phyloP scores from a whole-genome alignment of 2,797 vertebrate genomes.

The Sibirionetta formosa region DNA sequence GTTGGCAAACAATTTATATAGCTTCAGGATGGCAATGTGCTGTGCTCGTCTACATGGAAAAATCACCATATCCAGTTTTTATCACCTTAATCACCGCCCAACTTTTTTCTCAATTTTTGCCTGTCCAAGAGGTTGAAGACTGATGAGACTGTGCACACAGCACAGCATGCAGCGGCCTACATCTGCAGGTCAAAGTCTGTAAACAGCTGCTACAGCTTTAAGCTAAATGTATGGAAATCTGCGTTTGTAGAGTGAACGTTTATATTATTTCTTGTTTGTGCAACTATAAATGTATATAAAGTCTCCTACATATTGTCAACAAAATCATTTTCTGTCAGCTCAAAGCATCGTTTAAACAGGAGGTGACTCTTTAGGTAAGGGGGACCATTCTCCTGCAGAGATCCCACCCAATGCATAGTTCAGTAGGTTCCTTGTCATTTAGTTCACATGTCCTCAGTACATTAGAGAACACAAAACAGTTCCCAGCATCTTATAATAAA shows the following conservation, averaged over 20 bases:
- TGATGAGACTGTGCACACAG: background rate
- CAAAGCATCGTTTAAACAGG: background rate
- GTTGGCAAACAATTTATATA: background rate
- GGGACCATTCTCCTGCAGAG: background rate
- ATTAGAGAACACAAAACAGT: background rate
- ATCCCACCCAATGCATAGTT: background rate
- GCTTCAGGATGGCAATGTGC: background rate
- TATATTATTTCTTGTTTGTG: background rate
- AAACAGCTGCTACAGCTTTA: background rate
- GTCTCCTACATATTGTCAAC: background rate
- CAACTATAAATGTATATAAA: background rate
- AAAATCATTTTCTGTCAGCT: background rate
- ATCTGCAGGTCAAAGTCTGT: background rate
- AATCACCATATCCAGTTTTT: background rate
- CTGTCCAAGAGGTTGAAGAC: background rate
- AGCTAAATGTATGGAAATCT: background rate
- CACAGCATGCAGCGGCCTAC: background rate
- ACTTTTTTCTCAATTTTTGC: background rate
- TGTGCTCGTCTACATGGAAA: background rate
- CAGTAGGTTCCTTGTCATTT: background rate
- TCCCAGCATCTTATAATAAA: background rate
- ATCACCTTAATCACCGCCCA: rapidly evolving
- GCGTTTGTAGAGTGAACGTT: background rate
- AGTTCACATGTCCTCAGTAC: background rate
- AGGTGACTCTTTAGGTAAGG: background rate